Conservation (phyloP, 2,888 invertebrate genomes). For the Aphidius colemani region DNA sequence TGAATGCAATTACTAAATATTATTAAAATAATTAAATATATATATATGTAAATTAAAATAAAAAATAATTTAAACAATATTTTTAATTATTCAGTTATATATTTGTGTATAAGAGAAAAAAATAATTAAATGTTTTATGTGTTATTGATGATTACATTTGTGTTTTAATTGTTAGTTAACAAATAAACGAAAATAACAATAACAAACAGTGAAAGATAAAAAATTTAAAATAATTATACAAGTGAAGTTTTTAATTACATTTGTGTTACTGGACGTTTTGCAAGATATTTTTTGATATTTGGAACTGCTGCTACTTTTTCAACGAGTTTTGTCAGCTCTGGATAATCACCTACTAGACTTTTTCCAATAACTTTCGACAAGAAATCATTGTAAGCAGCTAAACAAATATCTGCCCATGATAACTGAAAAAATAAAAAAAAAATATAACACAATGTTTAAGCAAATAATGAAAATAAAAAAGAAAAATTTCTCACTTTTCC, state of each 20-base stretch:
- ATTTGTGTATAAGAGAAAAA: background rate
- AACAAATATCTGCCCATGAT: conserved; percentile 61
- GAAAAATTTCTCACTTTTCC: conserved; percentile 45
- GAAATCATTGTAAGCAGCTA: conserved; percentile 55
- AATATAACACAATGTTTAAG: background rate
- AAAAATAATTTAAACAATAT: no score
- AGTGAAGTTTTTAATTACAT: conserved; percentile 27
- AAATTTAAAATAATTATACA: background rate
- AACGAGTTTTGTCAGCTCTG: conserved; percentile 57
- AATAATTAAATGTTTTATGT: background rate
- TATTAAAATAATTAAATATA: no score
- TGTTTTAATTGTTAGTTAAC: no score
- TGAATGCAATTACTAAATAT: background rate
- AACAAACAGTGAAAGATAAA: background rate
- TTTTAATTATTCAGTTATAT: no score
- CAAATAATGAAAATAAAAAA: no score
- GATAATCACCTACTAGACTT: conserved; percentile 57
- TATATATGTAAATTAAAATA: background rate
- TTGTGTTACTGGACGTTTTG: conserved; percentile 46
- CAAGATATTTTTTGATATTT: conserved; percentile 59
- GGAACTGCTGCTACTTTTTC: conserved; percentile 56
- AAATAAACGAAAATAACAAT: conserved; percentile 3
- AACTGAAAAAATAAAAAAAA: conserved; percentile 50
- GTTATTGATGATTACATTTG: background rate
- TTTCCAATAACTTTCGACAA: conserved; percentile 43